Percentiles rank a stretch among this genome's conserved stretches.
phyloP scores from a whole-genome alignment of 2,797 vertebrate genomes.

The Rallus crepitans region DNA sequence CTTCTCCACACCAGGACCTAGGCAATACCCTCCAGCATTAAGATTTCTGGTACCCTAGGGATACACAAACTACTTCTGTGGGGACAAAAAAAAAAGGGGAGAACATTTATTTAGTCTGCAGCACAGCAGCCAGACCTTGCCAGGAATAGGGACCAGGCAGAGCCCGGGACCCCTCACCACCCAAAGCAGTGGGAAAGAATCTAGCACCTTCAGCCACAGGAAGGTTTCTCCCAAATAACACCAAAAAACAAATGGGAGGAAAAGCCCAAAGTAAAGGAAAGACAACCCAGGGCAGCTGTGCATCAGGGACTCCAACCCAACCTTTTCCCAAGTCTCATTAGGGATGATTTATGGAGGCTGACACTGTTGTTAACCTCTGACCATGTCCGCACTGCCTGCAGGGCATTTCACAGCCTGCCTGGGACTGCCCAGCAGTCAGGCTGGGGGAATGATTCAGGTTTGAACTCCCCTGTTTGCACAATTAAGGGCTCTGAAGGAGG shows the following conservation, averaged over 20 bases:
- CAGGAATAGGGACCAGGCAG: neutral
- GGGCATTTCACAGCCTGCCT: neutral
- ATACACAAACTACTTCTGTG: neutral
- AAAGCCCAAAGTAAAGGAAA: neutral
- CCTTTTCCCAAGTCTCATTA: constrained; percentile 12
- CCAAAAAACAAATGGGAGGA: neutral
- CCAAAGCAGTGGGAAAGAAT: neutral
- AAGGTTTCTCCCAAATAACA: neutral
- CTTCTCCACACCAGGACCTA: fast-evolving
- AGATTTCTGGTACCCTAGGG: neutral
- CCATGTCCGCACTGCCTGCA: neutral
- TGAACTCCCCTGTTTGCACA: neutral
- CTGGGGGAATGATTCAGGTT: neutral
- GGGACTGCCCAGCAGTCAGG: neutral
- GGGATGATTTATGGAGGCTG: constrained; percentile 55
- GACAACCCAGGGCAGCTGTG: neutral
- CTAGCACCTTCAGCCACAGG: neutral
- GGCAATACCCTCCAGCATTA: neutral
- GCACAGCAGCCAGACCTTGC: neutral
- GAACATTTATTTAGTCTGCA: neutral
- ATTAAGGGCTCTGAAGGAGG: neutral
- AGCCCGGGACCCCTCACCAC: neutral
- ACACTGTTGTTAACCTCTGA: constrained; percentile 54
- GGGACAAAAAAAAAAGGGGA: neutral
- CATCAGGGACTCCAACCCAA: neutral